Percentiles rank a stretch among this genome's conserved stretches.
These are phyloP conservation scores for Sebastes melanostomus DNA, from an alignment of 2,797 vertebrate species.

Conservation along the genomic window DNA sequence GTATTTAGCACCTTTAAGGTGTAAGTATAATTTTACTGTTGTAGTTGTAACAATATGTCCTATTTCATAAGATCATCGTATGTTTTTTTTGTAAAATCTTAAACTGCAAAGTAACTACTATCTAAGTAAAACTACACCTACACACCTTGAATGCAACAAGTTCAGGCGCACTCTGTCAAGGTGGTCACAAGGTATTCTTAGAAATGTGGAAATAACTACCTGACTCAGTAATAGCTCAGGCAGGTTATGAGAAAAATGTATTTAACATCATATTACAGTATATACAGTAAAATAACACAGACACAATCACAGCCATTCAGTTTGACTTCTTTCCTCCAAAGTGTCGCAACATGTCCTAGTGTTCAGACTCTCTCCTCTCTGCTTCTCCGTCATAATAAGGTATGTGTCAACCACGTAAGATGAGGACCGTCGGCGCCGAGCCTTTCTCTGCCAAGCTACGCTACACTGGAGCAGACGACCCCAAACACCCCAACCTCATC, in stretches of 20 bases:
- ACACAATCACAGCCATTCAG: not conserved
- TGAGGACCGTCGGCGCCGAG: slow-evolving; percentile 91
- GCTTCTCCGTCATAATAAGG: slow-evolving; percentile 73
- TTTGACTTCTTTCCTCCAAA: not conserved
- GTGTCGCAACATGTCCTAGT: not conserved
- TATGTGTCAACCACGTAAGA: slow-evolving; percentile 90
- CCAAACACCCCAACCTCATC: slow-evolving; percentile 89
- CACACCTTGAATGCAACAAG: slow-evolving; percentile 44
- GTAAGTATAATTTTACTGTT: not conserved
- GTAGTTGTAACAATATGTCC: not conserved
- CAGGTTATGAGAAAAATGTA: not conserved
- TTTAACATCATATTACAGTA: not conserved
- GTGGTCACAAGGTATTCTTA: slow-evolving; percentile 25
- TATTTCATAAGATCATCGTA: not conserved
- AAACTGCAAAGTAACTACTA: not conserved
- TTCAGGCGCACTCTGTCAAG: slow-evolving; percentile 9
- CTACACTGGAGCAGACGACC: slow-evolving; percentile 91
- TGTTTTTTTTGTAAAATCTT: not conserved
- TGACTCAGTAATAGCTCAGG: not conserved
- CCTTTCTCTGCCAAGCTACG: slow-evolving; percentile 95
- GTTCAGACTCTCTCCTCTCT: not conserved
- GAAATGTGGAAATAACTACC: slow-evolving; percentile 24
- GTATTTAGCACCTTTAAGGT: too few relatives aligned
- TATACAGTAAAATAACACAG: not conserved
- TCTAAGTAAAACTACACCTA: slow-evolving; percentile 6